phyloP scores from a whole-genome alignment of 2,797 vertebrate genomes.

The Eidolon dupreanum region DNA sequence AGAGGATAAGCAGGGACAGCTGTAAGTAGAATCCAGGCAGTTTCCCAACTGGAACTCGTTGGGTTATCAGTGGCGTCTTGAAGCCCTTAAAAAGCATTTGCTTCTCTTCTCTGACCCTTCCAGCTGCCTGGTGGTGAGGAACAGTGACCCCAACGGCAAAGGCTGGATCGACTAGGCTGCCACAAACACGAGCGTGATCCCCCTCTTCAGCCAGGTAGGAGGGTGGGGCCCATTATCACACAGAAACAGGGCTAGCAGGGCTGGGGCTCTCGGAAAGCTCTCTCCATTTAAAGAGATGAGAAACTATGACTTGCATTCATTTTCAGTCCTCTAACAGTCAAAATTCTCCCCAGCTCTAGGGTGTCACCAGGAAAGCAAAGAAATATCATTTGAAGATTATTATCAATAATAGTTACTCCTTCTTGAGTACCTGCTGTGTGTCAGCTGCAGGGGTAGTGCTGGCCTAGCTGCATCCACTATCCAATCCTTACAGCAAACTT shows the following conservation, averaged over 20 bases:
- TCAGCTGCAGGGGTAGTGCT: no score
- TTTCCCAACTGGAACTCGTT: neutral
- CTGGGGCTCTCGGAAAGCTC: neutral
- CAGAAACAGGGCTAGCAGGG: neutral
- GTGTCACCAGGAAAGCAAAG: neutral
- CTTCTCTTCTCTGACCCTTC: neutral
- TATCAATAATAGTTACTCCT: neutral
- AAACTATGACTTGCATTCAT: neutral
- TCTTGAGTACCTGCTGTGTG: neutral
- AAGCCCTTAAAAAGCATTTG: neutral
- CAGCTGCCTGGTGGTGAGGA: slow-evolving; percentile 88
- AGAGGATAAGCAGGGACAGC: neutral
- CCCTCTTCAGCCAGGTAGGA: slow-evolving; percentile 95
- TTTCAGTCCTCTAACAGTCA: neutral
- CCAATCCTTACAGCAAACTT: neutral
- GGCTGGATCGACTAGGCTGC: slow-evolving; percentile 97
- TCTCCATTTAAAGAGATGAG: neutral
- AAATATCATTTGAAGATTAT: neutral
- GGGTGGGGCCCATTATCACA: fast-evolving
- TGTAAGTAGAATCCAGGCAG: fast-evolving
- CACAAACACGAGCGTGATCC: slow-evolving; percentile 88
- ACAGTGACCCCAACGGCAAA: slow-evolving; percentile 93
- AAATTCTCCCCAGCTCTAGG: neutral
- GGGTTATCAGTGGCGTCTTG: neutral
- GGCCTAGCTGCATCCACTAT: neutral